A percentile compares a stretch with the other conserved stretches of the same genome.
Conservation (phyloP, 1,140 invertebrate species). For the Forficula auricularia region DNA sequence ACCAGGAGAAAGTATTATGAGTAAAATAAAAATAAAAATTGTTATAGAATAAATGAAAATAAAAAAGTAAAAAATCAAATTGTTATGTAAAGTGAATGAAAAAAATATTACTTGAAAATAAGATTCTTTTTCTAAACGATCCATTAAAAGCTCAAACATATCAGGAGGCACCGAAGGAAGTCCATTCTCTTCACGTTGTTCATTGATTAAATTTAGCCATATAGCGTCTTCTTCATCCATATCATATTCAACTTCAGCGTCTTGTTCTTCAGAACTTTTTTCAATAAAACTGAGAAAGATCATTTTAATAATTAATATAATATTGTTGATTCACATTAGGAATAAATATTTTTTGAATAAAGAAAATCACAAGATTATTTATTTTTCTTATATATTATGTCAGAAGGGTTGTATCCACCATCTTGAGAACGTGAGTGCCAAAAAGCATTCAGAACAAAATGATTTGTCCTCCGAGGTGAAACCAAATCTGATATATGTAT, state of each 20-base stretch:
- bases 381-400: neutral
- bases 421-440: too few species aligned
- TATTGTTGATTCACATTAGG: conserved; percentile 3
- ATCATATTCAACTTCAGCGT: conserved; percentile 90
- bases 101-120: conserved; percentile 81
- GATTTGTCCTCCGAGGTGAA: too few species aligned
- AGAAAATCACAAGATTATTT: neutral
- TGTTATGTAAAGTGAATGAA: too few species aligned
- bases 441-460: too few species aligned
- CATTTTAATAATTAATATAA: neutral
- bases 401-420: too few species aligned
- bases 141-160: conserved; percentile 87
- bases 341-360: neutral
- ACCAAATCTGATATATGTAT: too few species aligned
- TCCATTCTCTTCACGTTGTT: conserved; percentile 47
- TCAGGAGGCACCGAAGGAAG: conserved; percentile 58
- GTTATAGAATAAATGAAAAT: too few species aligned
- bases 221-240: conserved; percentile 93
- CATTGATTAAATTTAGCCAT: conserved; percentile 80
- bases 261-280: conserved; percentile 81
- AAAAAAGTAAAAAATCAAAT: too few species aligned
- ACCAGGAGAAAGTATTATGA: too few species aligned
- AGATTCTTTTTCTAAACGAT: conserved; percentile 91
- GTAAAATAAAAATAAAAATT: too few species aligned
- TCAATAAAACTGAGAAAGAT: conserved; percentile 64